Percentiles rank a stretch among this genome's conserved stretches.
phyloP scores from a whole-genome alignment of 2,113 vertebrate genomes.

The Nerophis lumbriciformis region DNA sequence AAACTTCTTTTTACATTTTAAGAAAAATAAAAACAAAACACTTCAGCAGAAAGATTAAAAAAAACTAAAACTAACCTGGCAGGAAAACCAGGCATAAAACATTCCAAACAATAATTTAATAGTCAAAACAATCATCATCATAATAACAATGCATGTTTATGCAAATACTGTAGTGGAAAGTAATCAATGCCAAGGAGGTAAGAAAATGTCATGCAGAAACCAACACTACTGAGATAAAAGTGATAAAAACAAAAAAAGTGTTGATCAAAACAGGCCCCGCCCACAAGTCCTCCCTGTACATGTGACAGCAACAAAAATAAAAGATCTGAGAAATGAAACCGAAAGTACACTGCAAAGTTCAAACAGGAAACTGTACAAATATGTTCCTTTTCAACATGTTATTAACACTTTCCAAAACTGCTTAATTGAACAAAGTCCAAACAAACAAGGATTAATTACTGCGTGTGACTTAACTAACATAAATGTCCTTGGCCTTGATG shows the following conservation, averaged over 20 bases:
- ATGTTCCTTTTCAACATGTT: no score
- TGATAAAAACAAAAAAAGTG: background rate
- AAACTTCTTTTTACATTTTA: background rate
- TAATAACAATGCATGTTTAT: background rate
- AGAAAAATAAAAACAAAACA: background rate
- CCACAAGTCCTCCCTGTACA: background rate
- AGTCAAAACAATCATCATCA: background rate
- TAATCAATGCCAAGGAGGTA: background rate
- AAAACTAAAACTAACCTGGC: background rate
- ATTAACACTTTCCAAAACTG: no score
- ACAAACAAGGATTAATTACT: no score
- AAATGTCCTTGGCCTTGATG: background rate
- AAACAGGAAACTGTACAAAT: slow-evolving; percentile 1
- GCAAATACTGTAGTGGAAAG: background rate
- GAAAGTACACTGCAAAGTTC: background rate
- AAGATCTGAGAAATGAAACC: no score
- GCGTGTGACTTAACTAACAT: no score
- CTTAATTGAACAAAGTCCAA: no score
- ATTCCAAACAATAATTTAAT: slow-evolving; percentile 2
- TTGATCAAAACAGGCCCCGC: background rate
- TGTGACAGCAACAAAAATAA: no score
- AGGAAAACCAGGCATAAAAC: background rate
- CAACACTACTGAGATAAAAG: background rate
- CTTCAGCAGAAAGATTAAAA: slow-evolving; percentile 1
- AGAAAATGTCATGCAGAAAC: slow-evolving; percentile 3